Evolutionary conservation across 2,888 invertebrate species (phyloP).

Genomic region (Ormyrus thymus): DNA sequence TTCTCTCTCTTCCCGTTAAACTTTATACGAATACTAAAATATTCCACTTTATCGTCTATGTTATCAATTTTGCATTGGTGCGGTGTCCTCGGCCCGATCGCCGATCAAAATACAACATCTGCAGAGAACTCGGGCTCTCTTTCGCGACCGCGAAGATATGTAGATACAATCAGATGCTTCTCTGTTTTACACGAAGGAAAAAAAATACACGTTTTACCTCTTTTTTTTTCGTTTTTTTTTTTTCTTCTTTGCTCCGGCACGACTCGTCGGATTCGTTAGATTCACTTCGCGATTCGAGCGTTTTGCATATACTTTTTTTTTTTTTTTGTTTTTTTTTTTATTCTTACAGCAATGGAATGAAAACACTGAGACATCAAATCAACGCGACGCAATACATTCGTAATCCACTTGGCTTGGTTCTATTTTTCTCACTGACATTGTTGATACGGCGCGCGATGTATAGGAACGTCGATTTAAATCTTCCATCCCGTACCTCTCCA

Average conservation of each 20-base stretch:
- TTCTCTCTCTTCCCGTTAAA: neutral
- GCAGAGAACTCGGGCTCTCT: neutral
- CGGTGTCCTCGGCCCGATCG: neutral
- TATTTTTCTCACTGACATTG: slow-evolving; percentile 23
- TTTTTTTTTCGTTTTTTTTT: neutral
- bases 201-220: neutral
- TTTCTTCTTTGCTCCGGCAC: too few species aligned
- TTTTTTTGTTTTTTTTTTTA: too few species aligned
- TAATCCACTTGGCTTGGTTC: neutral
- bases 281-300: slow-evolving; percentile 27
- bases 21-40: slow-evolving; percentile 47
- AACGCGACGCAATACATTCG: slow-evolving; percentile 22
- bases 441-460: slow-evolving; percentile 1
- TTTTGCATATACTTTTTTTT: neutral
- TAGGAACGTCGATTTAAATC: slow-evolving; percentile 27
- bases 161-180: slow-evolving; percentile 12
- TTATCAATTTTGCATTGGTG: neutral
- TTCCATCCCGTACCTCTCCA: neutral
- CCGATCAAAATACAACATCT: slow-evolving; percentile 23
- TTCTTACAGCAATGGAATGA: slow-evolving; percentile 40
- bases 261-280: neutral
- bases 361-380: slow-evolving; percentile 47
- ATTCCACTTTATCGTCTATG: slow-evolving; percentile 35
- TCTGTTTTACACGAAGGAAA: neutral
- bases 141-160: slow-evolving; percentile 23